Evolutionary conservation across 2,113 vertebrate genomes (phyloP), one percentile per base, ranked within the genome.

Genomic region (Gulo gulo): DNA sequence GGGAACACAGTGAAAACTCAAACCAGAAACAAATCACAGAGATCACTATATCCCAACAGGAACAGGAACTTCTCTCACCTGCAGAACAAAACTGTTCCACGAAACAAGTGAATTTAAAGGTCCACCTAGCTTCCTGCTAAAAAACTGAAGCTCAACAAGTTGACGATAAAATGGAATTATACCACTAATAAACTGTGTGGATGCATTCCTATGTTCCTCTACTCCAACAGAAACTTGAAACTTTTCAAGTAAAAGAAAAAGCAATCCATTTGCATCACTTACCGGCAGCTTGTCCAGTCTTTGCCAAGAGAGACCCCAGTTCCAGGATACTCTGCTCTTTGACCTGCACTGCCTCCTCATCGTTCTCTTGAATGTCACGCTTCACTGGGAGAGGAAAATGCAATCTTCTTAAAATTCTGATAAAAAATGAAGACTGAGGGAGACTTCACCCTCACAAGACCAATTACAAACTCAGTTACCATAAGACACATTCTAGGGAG

Each of bases 311-410:
- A 0, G 99, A 99, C 10, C 99, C 99, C 98, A 99, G 98, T 96
- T 99, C 99, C 99, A 99, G 98, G 98, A 99, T 99, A 98, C 99
- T 99, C 98, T 99, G 99, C 98, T 99, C 99, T 98, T 99, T 99
- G 98, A 99, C 99, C 97, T 99, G 99, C 91, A 99, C 99, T 0
- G 99, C 99, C 88, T 99, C 99, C 92, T 99, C 99, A 98, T 99
- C 99, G 1, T 99, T 99, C 97, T 99, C 99, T 95, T 99, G 99
- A 97, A 99, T 99, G 98, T 99, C 99, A 55, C 99, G 99, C 97
- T 99, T 99, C 98, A 99, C 99, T 99, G 96, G 71, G 74, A 97
- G 71, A 94, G 81, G 94, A 97, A 47, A 85, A 91, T 31, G 21
- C 55, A 95, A 79, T 26, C 45, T 59, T 95, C 94, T 67, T 95